Evolutionary conservation across 1,140 invertebrate species (phyloP).

Genomic region (Megathymus violae): DNA sequence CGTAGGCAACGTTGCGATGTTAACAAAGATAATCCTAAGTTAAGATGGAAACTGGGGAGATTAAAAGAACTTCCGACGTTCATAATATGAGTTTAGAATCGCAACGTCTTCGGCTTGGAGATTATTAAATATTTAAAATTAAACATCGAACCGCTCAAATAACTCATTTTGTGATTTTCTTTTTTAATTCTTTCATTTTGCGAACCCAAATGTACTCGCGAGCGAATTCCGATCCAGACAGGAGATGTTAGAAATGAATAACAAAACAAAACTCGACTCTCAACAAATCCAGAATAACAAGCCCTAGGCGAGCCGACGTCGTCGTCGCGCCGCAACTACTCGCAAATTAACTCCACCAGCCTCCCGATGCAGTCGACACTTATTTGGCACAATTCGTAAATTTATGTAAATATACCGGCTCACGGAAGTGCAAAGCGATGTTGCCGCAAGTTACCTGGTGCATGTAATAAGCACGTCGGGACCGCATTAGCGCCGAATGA

Average conservation of each 20-base stretch:
- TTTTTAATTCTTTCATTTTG: neutral
- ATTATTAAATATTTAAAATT: too few species aligned
- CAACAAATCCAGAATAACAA: slow-evolving; percentile 32
- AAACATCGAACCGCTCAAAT: too few species aligned
- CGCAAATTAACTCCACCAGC: neutral
- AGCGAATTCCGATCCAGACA: slow-evolving; percentile 1
- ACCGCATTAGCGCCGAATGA: slow-evolving; percentile 42
- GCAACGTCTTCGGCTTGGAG: too few species aligned
- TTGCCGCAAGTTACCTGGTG: slow-evolving; percentile 23
- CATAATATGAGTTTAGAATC: too few species aligned
- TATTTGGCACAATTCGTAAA: slow-evolving; percentile 20
- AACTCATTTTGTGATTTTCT: too few species aligned
- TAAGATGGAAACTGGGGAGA: too few species aligned
- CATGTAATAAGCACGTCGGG: slow-evolving; percentile 40
- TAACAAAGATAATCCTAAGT: too few species aligned
- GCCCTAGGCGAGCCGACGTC: slow-evolving; percentile 7
- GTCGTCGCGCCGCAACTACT: slow-evolving; percentile 5
- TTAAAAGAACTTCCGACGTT: too few species aligned
- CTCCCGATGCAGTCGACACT: slow-evolving; percentile 7
- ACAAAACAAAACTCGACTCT: slow-evolving; percentile 20
- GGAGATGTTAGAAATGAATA: slow-evolving; percentile 8
- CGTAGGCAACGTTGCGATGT: too few species aligned
- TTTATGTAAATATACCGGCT: slow-evolving; percentile 37
- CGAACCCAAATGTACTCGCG: neutral
- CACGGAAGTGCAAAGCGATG: slow-evolving; percentile 35